Evolutionary conservation across 2,888 invertebrate species (phyloP).

Genomic region (Parnassius mnemosyne): DNA sequence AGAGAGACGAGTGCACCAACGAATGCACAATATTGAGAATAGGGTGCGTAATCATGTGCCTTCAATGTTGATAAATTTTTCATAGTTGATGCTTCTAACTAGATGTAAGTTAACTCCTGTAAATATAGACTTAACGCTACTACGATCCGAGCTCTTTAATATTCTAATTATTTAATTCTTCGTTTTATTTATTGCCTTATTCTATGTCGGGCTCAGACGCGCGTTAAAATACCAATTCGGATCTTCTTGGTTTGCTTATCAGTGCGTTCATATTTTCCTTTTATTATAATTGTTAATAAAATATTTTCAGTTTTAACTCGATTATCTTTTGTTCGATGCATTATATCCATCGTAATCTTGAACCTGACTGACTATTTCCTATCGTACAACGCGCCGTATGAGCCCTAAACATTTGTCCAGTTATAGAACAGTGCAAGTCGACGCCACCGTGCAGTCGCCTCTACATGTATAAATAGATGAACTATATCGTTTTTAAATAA

Average conservation of each 20-base stretch:
- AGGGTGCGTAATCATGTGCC: constrained; percentile 80
- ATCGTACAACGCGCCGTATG: constrained; percentile 34
- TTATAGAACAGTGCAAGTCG: constrained; percentile 39
- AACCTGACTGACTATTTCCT: neutral
- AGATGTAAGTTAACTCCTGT: constrained; percentile 72
- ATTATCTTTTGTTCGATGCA: neutral
- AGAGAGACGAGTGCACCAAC: constrained; percentile 51
- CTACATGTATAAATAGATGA: constrained; percentile 68
- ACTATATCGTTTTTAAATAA: constrained; percentile 69
- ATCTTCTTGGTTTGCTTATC: too few relatives aligned
- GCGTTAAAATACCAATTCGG: neutral
- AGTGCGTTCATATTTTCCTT: too few relatives aligned
- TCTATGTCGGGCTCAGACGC: constrained; percentile 11
- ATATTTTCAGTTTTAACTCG: neutral
- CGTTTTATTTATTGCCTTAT: constrained; percentile 70
- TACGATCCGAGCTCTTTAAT: constrained; percentile 67
- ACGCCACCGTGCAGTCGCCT: constrained; percentile 42
- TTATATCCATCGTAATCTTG: neutral
- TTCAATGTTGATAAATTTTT: constrained; percentile 77
- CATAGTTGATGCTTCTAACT: constrained; percentile 79
- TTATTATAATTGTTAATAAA: neutral
- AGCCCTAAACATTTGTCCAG: constrained; percentile 40
- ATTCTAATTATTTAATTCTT: constrained; percentile 72
- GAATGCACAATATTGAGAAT: constrained; percentile 62
- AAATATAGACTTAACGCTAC: constrained; percentile 70